Base-by-base conservation (phyloP, 2,797 vertebrate genomes). In the Petrocephalus schoutedeni region DNA sequence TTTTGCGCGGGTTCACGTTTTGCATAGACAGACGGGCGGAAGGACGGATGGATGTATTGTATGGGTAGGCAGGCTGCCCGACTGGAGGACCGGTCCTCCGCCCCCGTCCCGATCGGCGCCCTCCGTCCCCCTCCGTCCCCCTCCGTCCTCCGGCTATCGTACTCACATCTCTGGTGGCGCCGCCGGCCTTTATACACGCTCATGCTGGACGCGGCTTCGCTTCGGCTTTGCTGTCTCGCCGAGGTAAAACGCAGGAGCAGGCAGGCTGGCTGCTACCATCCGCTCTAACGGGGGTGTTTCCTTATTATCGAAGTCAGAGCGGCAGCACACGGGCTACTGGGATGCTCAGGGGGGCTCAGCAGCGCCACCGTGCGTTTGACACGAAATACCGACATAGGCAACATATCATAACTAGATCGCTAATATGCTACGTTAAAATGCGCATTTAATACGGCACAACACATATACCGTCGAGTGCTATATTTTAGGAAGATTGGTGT, bases 81-180 rank as follows among this genome's bases (percentile, higher is more conserved):
- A 4, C n/a, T 28, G 51, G 12, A 32, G 12, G 4, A 32, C 14
- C 3, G 28, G 3, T 71, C 64, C 12, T 12, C 61, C 64, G 64
- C 19, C n/a, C 45, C 23, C 71, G 14, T 77, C 71, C 14, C 36
- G 36, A 77, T 77, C 71, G 14, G 71, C 71, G 32, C 12, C 36
- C 71, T 32, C 32, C 23, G 61, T 67, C 36, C 51, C 32, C 36
- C 14, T 77, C 36, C 28, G 28, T 28, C 28, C 28, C 1, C 28
- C 36, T 3, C 36, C 36, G 36, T 41, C 36, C 36, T 71, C 36
- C 53, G 14, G 36, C 16, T 77, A 16, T 9, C 36, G 85, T 93
- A 95, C 95, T 95, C 90, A 95, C 95, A 92, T 94, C 93, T 94
- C 28, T 93, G 93, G 91, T 92, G 92, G 91, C 93, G 94, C 87